These are phyloP conservation scores for Xiphorhynchus elegans DNA, from an alignment of 2,113 vertebrate genomes.

Conservation along the genomic window DNA sequence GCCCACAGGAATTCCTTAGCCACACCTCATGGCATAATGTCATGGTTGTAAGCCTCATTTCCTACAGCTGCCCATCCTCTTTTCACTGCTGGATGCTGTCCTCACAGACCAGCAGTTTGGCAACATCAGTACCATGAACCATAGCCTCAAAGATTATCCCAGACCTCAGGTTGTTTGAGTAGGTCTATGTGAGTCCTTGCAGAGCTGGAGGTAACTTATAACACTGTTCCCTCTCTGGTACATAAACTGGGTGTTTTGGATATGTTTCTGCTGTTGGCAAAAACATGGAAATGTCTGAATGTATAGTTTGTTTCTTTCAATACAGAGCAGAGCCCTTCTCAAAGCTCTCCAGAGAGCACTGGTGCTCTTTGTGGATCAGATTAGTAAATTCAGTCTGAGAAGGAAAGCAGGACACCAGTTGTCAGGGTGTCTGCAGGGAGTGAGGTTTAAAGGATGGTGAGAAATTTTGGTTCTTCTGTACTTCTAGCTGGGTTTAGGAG, in stretches of 20 bases:
- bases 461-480: neutral
- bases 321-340: neutral
- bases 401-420: rapidly evolving
- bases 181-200: neutral
- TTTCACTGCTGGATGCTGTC: neutral
- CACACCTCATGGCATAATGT: neutral
- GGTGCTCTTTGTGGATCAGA: neutral
- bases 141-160: neutral
- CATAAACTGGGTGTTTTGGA: neutral
- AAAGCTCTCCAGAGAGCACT: neutral
- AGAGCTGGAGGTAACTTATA: neutral
- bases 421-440: neutral
- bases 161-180: neutral
- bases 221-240: neutral
- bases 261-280: neutral
- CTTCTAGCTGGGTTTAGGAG: neutral
- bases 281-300: neutral
- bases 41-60: neutral
- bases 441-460: neutral
- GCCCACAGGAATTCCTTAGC: neutral
- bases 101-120: neutral
- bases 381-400: neutral
- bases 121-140: neutral
- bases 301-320: neutral
- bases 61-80: neutral